Conservation (phyloP, 2,113 vertebrate species). For the Hippocampus barbouri region DNA sequence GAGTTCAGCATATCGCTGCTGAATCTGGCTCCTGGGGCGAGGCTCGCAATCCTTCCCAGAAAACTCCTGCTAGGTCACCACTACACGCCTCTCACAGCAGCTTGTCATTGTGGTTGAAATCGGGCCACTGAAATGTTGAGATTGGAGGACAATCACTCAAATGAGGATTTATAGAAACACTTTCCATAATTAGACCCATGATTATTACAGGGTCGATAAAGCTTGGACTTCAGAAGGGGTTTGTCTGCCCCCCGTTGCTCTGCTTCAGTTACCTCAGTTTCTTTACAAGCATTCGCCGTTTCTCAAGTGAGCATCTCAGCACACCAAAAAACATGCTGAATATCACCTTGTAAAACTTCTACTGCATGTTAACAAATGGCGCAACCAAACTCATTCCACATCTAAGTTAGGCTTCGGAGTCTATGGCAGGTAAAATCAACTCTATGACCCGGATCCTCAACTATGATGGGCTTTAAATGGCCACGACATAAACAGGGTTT, state of each 20-base stretch:
- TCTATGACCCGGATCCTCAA: constrained; percentile 5
- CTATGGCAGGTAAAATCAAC: constrained; percentile 41
- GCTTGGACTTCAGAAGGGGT: constrained; percentile 41
- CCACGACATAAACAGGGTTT: constrained; percentile 38
- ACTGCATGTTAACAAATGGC: constrained; percentile 7
- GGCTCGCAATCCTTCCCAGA: constrained; percentile 60
- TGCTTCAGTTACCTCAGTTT: constrained; percentile 38
- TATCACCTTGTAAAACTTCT: constrained; percentile 12
- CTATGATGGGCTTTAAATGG: constrained; percentile 30
- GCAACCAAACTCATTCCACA: constrained; percentile 4
- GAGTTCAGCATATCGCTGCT: constrained; percentile 59
- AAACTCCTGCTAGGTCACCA: constrained; percentile 54
- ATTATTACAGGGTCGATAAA: constrained; percentile 67
- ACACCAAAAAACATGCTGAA: constrained; percentile 11
- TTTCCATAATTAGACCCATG: constrained; percentile 68
- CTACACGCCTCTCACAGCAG: constrained; percentile 42
- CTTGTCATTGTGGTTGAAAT: constrained; percentile 61
- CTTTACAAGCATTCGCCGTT: constrained; percentile 30
- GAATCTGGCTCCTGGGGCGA: constrained; percentile 41
- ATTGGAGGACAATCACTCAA: constrained; percentile 52
- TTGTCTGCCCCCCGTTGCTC: constrained; percentile 22
- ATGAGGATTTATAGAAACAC: constrained; percentile 67
- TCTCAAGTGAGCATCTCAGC: constrained; percentile 7
- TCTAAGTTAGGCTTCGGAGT: constrained; percentile 17
- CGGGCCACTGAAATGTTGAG: constrained; percentile 24